These are phyloP conservation scores for Muscidifurax raptorellus DNA, from an alignment of 1,140 invertebrate species.

Conservation along the genomic window DNA sequence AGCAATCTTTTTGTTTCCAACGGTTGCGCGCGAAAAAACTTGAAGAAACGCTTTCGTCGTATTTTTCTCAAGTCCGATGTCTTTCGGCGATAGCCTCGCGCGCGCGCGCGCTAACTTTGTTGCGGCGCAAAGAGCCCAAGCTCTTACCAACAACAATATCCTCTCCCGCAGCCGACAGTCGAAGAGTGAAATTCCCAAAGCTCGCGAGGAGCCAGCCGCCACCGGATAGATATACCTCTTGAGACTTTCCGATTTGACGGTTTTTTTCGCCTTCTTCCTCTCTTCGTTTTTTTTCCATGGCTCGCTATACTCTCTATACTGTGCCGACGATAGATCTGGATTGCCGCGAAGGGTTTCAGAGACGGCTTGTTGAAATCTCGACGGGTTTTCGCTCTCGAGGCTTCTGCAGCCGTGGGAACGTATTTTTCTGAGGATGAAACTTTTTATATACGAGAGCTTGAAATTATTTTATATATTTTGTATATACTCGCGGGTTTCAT, in stretches of 20 bases:
- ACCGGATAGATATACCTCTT: not conserved
- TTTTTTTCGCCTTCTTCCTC: not conserved
- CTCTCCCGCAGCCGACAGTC: not conserved
- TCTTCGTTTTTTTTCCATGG: not conserved
- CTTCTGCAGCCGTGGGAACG: too few relatives aligned
- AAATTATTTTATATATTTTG: too few relatives aligned
- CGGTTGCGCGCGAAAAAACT: slow-evolving; percentile 25
- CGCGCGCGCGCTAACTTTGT: slow-evolving; percentile 39
- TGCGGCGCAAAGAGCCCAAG: slow-evolving; percentile 16
- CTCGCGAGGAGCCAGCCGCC: not conserved
- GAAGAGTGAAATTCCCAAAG: not conserved
- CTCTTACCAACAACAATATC: slow-evolving; percentile 45
- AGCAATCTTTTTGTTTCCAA: slow-evolving; percentile 41
- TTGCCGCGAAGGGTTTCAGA: not conserved
- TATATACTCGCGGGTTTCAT: too few relatives aligned
- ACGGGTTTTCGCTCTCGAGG: not conserved
- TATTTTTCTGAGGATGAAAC: too few relatives aligned
- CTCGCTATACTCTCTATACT: not conserved
- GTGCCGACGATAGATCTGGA: not conserved
- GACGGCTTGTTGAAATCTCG: not conserved
- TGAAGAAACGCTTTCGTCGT: slow-evolving; percentile 41
- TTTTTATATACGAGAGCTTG: too few relatives aligned
- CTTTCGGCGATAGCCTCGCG: slow-evolving; percentile 10
- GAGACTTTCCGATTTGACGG: slow-evolving; percentile 1
- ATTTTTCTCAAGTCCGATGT: not conserved